Evolutionary conservation across 2,113 vertebrate genomes (phyloP).

Genomic region (Odobenus rosmarus): DNA sequence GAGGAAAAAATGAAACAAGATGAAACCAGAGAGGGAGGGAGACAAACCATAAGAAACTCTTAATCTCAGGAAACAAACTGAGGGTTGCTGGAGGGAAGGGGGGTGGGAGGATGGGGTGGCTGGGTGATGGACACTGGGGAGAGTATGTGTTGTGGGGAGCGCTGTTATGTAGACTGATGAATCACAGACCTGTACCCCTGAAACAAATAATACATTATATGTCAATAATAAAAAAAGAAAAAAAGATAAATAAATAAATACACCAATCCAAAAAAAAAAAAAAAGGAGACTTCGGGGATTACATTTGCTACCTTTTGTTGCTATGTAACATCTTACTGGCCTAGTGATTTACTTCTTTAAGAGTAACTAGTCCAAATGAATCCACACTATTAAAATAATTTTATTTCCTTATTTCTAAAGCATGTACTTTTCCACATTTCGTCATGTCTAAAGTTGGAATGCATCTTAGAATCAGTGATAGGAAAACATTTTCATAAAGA

Average conservation of each 20-base stretch:
- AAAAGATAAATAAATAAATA: no score
- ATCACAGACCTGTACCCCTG: no score
- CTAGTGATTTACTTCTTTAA: background rate
- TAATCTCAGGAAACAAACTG: no score
- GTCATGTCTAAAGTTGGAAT: background rate
- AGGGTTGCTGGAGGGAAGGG: no score
- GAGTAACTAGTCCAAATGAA: background rate
- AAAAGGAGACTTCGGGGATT: background rate
- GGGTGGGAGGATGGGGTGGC: no score
- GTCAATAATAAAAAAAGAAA: background rate
- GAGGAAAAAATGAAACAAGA: no score
- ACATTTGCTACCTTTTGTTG: background rate
- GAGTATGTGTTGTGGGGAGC: no score
- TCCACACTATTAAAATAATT: background rate
- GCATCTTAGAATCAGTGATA: background rate
- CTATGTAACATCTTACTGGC: background rate
- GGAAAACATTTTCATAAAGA: background rate
- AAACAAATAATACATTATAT: background rate
- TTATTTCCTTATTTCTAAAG: background rate
- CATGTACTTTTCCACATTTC: background rate
- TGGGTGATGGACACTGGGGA: no score
- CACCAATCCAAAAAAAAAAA: no score
- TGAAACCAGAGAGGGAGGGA: background rate
- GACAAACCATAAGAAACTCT: no score
- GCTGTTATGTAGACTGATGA: no score